Evolutionary conservation across 2,113 vertebrate genomes (phyloP), one percentile per base, ranked within the genome.

Genomic region (Podarcis raffonei): DNA sequence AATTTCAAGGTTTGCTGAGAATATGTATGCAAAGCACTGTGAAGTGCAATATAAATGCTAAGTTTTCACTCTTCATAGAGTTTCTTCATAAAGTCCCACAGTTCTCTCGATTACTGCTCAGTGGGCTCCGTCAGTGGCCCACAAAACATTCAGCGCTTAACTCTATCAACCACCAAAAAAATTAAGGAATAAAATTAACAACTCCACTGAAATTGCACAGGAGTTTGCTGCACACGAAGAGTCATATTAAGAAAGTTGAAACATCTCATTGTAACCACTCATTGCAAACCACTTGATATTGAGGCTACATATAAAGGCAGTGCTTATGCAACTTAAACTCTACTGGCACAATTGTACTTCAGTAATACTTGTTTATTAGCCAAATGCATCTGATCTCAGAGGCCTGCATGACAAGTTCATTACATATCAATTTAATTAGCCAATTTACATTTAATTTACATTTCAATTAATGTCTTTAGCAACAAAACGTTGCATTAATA

Each of bases 371-470:
- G 95, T 97, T 96, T 96, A 97, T 96, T 94, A 97, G 95, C 89
- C 94, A 95, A 97, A 96, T 95, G 95, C 95, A 96, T 97, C 95
- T 97, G 96, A 97, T 97, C 96, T 96, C 96, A 95, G 95, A 96
- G 94, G 96, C 95, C 95, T 84, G 93, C 94, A 94, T 96, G 96
- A 97, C 96, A 97, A 96, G 95, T 97, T 97, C 97, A 97, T 97
- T 97, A 97, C 97, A 94, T 96, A 97, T 97, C 96, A 97, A 97
- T 97, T 97, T 97, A 97, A 97, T 97, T 98, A 97, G 96, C 95
- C 97, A 96, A 97, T 97, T 97, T 97, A 97, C 96, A 97, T 97
- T 98, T 97, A 97, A 97, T 98, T 98, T 97, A 96, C 97, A 97
- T 97, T 97, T 97, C 96, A 97, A 97, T 97, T 97, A 97, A 98